A percentile compares a stretch with the other conserved stretches of the same genome.
Evolutionary conservation across 2,797 vertebrate species (phyloP).

Genomic region (Bufotes viridis): DNA sequence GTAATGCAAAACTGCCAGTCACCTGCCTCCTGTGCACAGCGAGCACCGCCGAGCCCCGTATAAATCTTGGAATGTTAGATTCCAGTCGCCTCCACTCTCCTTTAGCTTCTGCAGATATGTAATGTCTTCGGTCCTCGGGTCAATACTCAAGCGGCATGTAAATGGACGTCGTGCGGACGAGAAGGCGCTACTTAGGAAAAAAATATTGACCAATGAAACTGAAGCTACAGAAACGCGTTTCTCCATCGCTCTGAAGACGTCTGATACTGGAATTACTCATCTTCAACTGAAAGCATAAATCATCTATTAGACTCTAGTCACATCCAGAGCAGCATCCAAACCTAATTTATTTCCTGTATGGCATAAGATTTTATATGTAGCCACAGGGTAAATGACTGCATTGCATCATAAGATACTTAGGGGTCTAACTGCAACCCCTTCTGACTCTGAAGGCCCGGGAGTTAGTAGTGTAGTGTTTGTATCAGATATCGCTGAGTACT

Average conservation of each 20-base stretch:
- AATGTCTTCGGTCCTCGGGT: neutral
- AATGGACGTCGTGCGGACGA: neutral
- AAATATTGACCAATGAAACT: neutral
- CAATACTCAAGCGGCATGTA: neutral
- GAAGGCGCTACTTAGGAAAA: neutral
- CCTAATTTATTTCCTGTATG: neutral
- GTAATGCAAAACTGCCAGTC: slow-evolving; percentile 68
- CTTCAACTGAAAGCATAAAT: neutral
- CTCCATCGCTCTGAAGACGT: neutral
- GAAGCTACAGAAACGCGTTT: neutral
- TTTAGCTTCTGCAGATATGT: slow-evolving; percentile 45
- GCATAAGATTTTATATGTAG: neutral
- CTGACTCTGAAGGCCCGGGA: no score
- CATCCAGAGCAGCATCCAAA: neutral
- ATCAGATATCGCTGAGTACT: no score
- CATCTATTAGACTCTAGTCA: neutral
- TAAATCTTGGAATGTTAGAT: slow-evolving; percentile 66
- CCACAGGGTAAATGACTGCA: no score
- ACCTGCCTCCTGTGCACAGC: slow-evolving; percentile 62
- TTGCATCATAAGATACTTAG: no score
- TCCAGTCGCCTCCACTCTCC: slow-evolving; percentile 65
- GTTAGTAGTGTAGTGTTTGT: no score
- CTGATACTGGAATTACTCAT: neutral
- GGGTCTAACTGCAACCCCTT: no score
- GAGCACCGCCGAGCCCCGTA: slow-evolving; percentile 54